Conservation (phyloP, 2,888 invertebrate genomes). For the Hydrotaea cyrtoneurina region DNA sequence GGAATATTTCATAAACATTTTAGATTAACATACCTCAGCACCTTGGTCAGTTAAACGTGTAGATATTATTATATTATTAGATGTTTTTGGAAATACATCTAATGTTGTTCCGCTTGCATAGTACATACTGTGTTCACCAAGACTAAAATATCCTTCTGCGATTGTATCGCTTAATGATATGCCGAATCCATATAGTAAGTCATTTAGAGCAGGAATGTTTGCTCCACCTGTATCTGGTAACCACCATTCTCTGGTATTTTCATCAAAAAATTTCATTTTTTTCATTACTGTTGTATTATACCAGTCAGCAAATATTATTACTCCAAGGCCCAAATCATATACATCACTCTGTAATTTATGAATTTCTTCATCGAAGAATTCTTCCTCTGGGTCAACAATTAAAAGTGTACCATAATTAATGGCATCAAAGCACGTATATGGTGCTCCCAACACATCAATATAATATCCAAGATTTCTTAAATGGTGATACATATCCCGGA, state of each 20-base stretch:
- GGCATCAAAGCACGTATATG: constrained; percentile 95
- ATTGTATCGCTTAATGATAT: constrained; percentile 93
- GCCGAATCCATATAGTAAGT: constrained; percentile 90
- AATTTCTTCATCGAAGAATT: constrained; percentile 96
- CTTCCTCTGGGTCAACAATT: constrained; percentile 97
- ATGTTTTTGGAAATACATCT: constrained; percentile 89
- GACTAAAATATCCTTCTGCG: constrained; percentile 91
- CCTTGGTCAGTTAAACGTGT: constrained; percentile 93
- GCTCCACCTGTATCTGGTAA: constrained; percentile 94
- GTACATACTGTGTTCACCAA: constrained; percentile 93
- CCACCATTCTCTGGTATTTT: constrained; percentile 97
- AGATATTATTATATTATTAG: constrained; percentile 86
- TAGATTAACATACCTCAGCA: constrained; percentile 81
- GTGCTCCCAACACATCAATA: constrained; percentile 93
- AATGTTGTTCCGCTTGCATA: constrained; percentile 96
- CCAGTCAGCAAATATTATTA: constrained; percentile 97
- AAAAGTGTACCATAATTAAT: constrained; percentile 94
- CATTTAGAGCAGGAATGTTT: constrained; percentile 96
- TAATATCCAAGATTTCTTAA: constrained; percentile 95
- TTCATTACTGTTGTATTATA: constrained; percentile 95
- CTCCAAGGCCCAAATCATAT: constrained; percentile 88
- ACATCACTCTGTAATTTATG: constrained; percentile 90
- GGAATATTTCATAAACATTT: too few species aligned
- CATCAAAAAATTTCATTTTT: constrained; percentile 98
- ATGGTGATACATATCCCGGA: constrained; percentile 96